Evolutionary conservation across 64 coral and sea anemone species (phyloP).

Genomic region (Platygyra sinensis): DNA sequence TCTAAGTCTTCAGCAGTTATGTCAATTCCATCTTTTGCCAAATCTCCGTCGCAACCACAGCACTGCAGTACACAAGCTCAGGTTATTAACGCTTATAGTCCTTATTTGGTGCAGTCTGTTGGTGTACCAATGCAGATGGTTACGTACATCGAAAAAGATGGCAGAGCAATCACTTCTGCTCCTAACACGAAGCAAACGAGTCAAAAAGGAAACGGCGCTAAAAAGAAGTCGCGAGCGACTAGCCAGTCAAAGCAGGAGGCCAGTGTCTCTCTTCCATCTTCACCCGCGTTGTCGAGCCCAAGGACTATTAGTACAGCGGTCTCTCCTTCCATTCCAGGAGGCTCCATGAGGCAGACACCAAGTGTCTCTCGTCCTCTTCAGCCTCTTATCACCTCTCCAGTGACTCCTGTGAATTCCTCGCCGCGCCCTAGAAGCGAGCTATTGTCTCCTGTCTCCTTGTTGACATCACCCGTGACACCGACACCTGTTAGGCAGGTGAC

Average conservation of each 20-base stretch:
- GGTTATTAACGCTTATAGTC: background rate
- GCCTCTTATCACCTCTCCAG: conserved; percentile 21
- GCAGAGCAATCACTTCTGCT: background rate
- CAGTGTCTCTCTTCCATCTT: background rate
- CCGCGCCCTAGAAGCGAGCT: background rate
- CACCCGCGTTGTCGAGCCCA: background rate
- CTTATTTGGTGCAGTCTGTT: background rate
- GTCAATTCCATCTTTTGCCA: background rate
- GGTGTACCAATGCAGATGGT: conserved; percentile 30
- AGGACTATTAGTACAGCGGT: background rate
- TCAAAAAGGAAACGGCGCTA: background rate
- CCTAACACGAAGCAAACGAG: background rate
- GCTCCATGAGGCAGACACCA: background rate
- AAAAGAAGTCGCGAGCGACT: conserved; percentile 12
- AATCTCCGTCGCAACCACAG: background rate
- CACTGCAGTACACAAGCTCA: conserved; percentile 5
- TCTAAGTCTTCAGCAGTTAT: background rate
- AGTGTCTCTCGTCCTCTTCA: conserved; percentile 15
- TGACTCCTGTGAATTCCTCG: background rate
- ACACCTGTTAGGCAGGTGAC: conserved; percentile 7
- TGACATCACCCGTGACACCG: conserved; percentile 40
- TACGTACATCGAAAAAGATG: conserved; percentile 13
- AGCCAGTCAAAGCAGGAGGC: background rate
- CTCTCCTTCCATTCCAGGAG: conserved; percentile 6
- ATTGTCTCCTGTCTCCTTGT: background rate